Conservation (phyloP, 2,888 invertebrate genomes). For the Archaeoteleia sp. region DNA sequence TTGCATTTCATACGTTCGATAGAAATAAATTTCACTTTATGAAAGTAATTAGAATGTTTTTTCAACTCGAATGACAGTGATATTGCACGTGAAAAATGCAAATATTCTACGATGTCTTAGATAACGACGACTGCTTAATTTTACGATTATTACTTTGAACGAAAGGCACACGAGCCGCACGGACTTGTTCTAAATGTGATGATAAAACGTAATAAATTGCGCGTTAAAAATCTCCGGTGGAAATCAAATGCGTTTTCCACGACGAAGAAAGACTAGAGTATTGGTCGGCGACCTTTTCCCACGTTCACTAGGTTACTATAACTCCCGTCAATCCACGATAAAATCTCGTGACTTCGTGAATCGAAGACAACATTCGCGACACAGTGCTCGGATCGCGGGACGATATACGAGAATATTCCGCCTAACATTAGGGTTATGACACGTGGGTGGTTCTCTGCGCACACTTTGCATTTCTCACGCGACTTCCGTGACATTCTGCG, state of each 20-base stretch:
- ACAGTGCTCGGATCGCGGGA: conserved; percentile 25
- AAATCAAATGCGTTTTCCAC: conserved; percentile 35
- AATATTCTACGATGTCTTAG: conserved; percentile 11
- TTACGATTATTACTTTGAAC: conserved; percentile 36
- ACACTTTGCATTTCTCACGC: conserved; percentile 58
- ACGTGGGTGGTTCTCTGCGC: conserved; percentile 59
- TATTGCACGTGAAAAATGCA: conserved; percentile 25
- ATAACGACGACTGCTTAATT: conserved; percentile 31
- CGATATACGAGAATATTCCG: conserved; percentile 47
- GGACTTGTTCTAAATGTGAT: conserved; percentile 42
- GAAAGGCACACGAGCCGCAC: conserved; percentile 20
- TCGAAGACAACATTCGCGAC: conserved; percentile 51
- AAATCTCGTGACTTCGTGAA: conserved; percentile 55
- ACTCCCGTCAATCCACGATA: conserved; percentile 55
- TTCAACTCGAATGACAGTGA: conserved; percentile 1
- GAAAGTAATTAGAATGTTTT: too few species aligned
- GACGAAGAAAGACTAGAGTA: conserved; percentile 43
- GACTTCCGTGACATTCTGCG: conserved; percentile 54
- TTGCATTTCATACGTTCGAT: too few species aligned
- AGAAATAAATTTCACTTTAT: too few species aligned
- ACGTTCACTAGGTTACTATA: conserved; percentile 58
- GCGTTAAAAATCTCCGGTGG: conserved; percentile 24
- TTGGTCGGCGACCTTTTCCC: conserved; percentile 53
- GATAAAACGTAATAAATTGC: conserved; percentile 30
- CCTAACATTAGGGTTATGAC: conserved; percentile 60